Base-by-base conservation (phyloP, 2,888 invertebrate species). In the Crocallis elinguaria region DNA sequence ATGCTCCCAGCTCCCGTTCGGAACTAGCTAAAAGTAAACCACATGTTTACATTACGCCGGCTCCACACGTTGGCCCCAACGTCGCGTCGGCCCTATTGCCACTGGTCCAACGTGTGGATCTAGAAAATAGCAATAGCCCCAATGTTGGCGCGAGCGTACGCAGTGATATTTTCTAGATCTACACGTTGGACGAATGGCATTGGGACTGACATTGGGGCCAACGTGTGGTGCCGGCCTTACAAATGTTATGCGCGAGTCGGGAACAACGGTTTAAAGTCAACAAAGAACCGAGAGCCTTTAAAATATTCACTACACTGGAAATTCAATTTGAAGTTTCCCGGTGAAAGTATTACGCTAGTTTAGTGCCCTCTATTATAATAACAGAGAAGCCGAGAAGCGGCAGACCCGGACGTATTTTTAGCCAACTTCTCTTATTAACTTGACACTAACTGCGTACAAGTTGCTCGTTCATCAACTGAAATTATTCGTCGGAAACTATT, bases 271-370 rank as follows among this genome's bases (percentile, higher is more conserved):
- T 67, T 69, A 77, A 76, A 81, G 77, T 82, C 78, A 82, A 82
- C 82, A 82, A 61, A 14, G 36, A 54, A 60, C 66, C 3, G 56
- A 60, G 62, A 60, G 68, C 67, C 64, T 73, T 78, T 85, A 69
- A 83, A 84, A 83, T 85, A 86, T 86, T 83, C 79, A 82, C 73
- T 68, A 74, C 66, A 72, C 72, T 77, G 75, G 67, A 83, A 86
- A 86, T 85, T 84, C 79, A 84, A 84, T 86, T 84, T 82, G 74
- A 78, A 81, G 78, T 82, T 83, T 79, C 64, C 74, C 65, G 70
- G 71, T 66, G 64, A 67, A 75, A 73, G 73, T 75, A 78, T 75
- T 74, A 79, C 62, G 67, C 69, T 68, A 71, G 71, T 74, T 75
- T 66, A 71, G 66, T 64, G 62, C 53, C 64, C 62, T 52, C 62